Base-by-base conservation (phyloP, 2,113 vertebrate species). In the Erythrocebus patas region DNA sequence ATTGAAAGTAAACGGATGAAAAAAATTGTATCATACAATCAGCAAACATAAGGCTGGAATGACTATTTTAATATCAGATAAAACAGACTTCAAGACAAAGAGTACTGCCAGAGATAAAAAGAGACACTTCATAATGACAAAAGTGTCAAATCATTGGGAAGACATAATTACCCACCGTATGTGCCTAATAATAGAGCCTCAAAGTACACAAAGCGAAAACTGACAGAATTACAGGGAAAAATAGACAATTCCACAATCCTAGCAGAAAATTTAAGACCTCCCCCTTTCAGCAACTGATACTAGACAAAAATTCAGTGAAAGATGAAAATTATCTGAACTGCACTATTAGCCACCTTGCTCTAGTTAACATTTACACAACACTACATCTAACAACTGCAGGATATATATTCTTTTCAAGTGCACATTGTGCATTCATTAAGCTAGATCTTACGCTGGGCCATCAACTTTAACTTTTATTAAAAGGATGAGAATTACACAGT, bases 91-190 rank as follows among this genome's bases (percentile, higher is more conserved):
- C 48, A 92, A 87, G 57, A 91, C 79, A 95, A 83, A 96, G n/a
- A 88, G 16, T 81, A 76, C 12, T 92, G 45, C 40, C 25, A 94
- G 43, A 96, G 38, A 73, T 72, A 91, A 87, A 96, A 93, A 88
- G 30, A 61, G 57, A 97, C 14, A 91, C 61, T 95, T 93, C n/a
- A 82, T 76, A 79, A 80, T 83, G 70, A 94, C 38, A 91, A 93
- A 84, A 92, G 35, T 92, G 90, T 95, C 59, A 93, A 97, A 90
- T 97, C 89, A 93, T 73, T 32, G 57, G 61, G 57, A 97, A 97
- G 73, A 96, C 38, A 85, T 89, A 92, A 95, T 94, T 93, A 94
- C 40, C 40, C 50, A 45, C 73, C 94, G 38, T 48, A 66, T 79
- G 55, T 78, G 23, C 57, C 38, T 90, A 95, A 81, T 64, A 92